Evolutionary conservation across 30 jellyfish, hydroid and myxozoan genomes (phyloP).

Genomic region (Hydractinia symbiolongicarpus): DNA sequence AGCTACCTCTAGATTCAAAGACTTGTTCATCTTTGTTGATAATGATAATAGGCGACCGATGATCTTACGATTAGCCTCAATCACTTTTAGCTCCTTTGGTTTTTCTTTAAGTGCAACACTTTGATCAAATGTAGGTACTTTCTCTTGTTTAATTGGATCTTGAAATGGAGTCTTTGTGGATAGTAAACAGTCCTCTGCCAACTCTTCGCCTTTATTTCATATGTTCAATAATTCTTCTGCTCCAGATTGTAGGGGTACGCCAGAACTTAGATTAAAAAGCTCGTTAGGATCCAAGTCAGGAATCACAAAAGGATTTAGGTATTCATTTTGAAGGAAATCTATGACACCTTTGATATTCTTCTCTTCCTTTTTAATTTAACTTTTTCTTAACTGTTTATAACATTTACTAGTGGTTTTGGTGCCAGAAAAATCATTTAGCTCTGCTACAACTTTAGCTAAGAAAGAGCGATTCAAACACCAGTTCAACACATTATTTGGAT

Average conservation of each 20-base stretch:
- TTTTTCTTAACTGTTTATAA: constrained; percentile 33
- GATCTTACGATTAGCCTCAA: constrained; percentile 44
- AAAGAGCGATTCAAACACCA: constrained; percentile 45
- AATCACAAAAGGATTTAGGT: constrained; percentile 41
- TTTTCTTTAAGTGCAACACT: constrained; percentile 9
- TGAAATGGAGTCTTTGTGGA: constrained; percentile 8
- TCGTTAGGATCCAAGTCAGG: constrained; percentile 23
- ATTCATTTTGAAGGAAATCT: constrained; percentile 20
- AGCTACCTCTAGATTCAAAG: constrained; percentile 31
- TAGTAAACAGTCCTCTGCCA: constrained; percentile 19
- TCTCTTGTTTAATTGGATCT: constrained; percentile 20
- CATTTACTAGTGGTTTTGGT: not conserved
- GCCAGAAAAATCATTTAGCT: constrained; percentile 25
- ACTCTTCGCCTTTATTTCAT: constrained; percentile 28
- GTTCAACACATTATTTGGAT: constrained; percentile 25
- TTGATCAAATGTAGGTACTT: constrained; percentile 13
- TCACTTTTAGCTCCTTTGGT: constrained; percentile 11
- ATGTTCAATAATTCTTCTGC: not conserved
- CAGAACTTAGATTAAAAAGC: constrained; percentile 38
- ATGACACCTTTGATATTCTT: constrained; percentile 18
- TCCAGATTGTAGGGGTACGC: not conserved
- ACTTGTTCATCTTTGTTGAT: constrained; percentile 27
- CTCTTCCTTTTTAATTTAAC: constrained; percentile 33
- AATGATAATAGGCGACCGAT: constrained; percentile 26
- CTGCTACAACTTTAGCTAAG: constrained; percentile 31